Base-by-base conservation (phyloP, 2,797 vertebrate genomes). In the Urocyon cinereoargenteus region DNA sequence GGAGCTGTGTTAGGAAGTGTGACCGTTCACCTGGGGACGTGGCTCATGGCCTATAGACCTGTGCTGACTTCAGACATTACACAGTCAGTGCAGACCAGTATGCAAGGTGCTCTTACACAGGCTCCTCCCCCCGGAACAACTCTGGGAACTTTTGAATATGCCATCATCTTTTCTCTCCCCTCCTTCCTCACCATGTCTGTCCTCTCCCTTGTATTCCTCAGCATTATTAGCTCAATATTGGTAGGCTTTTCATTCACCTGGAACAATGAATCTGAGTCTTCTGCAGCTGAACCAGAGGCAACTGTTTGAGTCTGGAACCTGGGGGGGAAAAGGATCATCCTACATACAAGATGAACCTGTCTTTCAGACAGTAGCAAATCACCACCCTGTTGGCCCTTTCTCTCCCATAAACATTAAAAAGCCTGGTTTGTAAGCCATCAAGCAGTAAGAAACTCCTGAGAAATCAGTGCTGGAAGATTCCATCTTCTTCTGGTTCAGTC, bases 351-450 rank as follows among this genome's bases (percentile, higher is more conserved):
- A 82, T 55, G 84, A 70, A 75, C 2, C 34, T 34, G 45, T 61
- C 59, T 89, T 77, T 94, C 40, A n/a, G n/a, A 62, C 22, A 66
- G n/a, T 53, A 16, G 4, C 21, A 93, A 92, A 64, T 55, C 28
- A 64, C 26, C 22, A 96, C 70, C 34, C 36, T 64, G 9, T 31
- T 79, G 26, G 31, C n/a, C 64, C 22, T 77, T 49, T 90, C 34
- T 31, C 22, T 70, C 53, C n/a, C 70, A 79, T 18, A 31, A 89
- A 85, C 31, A 59, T 7, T 7, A 75, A 79, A 87, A 81, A 31
- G 21, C 11, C 82, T 90, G 7, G 3, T 75, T 85, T 91, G 64
- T 94, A 96, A 90, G 31, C 49, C 92, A 75, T 40, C 83, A 92
- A 64, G 15, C 66, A 45, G 66, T 36, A 77, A 88, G 36, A 78